Evolutionary conservation across 2,113 vertebrate genomes (phyloP).

Genomic region (Gymnarchus niloticus): DNA sequence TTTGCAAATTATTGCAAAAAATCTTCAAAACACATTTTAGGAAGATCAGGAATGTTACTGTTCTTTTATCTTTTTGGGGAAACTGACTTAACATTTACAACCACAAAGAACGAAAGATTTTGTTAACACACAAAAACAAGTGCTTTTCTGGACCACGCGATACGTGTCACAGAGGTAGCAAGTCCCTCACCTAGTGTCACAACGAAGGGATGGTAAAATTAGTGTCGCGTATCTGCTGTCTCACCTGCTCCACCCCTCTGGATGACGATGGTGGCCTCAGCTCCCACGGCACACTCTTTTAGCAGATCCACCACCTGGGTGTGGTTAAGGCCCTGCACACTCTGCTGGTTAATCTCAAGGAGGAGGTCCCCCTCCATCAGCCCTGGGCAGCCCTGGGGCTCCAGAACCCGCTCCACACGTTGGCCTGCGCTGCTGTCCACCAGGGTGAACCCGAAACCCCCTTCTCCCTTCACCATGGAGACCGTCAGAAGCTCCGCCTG

Average conservation of each 20-base stretch:
- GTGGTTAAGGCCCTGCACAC: slow-evolving; percentile 90
- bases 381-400: slow-evolving; percentile 85
- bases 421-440: slow-evolving; percentile 97
- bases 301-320: slow-evolving; percentile 97
- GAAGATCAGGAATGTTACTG: neutral
- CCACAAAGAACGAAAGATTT: neutral
- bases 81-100: neutral
- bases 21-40: no score
- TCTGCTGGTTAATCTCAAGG: slow-evolving; percentile 97
- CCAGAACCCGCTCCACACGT: slow-evolving; percentile 96
- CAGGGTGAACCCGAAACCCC: slow-evolving; percentile 98
- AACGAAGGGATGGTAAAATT: neutral
- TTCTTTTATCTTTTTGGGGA: neutral
- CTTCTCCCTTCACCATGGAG: slow-evolving; percentile 96
- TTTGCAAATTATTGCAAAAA: no score
- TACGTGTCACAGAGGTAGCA: neutral
- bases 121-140: neutral
- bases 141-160: neutral
- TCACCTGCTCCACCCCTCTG: slow-evolving; percentile 75
- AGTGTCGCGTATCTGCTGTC: neutral
- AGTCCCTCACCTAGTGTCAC: neutral
- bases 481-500: slow-evolving; percentile 94
- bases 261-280: slow-evolving; percentile 88
- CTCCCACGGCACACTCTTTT: slow-evolving; percentile 93
- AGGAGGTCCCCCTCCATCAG: slow-evolving; percentile 96